Base-by-base conservation (phyloP, 2,888 invertebrate species). In the Mythimna lalbum region DNA sequence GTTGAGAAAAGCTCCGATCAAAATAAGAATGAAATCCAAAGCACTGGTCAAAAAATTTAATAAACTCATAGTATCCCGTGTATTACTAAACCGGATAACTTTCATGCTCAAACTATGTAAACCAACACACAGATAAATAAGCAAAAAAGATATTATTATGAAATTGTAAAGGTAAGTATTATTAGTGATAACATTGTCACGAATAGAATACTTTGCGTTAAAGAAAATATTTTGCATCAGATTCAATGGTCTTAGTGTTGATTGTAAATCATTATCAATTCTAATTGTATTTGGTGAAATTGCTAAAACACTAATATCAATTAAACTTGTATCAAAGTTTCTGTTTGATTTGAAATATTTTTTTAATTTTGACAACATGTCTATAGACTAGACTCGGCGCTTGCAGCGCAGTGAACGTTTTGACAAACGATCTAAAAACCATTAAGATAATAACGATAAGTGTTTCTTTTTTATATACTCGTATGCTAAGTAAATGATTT, bases 181-280 rank as follows among this genome's bases (percentile, higher is more conserved):
- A 3, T 14, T 4, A 33, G 9, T 33, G 27, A 73, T 56, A 3
- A 56, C 2, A 10, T 33, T 43, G 17, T 73, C 55, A 1, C 43
- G n/a, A 31, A 74, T 65, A n/a, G 60, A 65, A 55, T 61, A 73
- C 27, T 73, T 74, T 1, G 74, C 39, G 9, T 66, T 65, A n/a
- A 73, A 27, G 21, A 74, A 73, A 49, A 74, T 1, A 47, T 23
- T 27, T 43, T 69, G 62, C 56, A 73, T 71, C 1, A 71, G 4
- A 53, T 59, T 63, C 19, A 71, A 59, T 14, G 72, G 72, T 10
- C 27, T 59, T 1, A 73, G 14, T 14, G 59, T 21, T 31, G 63
- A 63, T 59, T 71, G 36, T 27, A 71, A 19, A 17, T 69, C 50
- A 6, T 63, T 23, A n/a, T 43, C 56, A 27, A 63, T 63, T 6